Evolutionary conservation across 35 echinoderm and acorn worm genomes (phyloP).

Genomic region (Diadema setosum): DNA sequence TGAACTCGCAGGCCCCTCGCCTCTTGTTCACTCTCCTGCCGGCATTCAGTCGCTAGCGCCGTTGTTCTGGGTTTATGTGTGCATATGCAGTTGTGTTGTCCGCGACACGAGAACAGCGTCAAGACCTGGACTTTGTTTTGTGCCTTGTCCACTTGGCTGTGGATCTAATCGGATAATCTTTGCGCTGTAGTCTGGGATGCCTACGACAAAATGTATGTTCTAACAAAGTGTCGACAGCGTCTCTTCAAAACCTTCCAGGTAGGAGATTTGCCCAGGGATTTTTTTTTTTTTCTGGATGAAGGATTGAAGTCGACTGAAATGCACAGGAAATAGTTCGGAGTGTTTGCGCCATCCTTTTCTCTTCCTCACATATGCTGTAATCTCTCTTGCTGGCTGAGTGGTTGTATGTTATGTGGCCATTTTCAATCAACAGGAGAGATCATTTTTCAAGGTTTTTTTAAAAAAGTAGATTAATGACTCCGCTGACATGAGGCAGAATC

Average conservation of each 20-base stretch:
- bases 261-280: too few relatives aligned
- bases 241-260: conserved; percentile 16
- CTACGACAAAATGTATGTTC: conserved; percentile 1
- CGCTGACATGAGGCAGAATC: too few relatives aligned
- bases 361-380: too few relatives aligned
- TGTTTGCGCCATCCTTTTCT: too few relatives aligned
- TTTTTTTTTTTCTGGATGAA: too few relatives aligned
- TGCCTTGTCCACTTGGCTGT: background rate
- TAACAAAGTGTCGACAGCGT: conserved; percentile 23
- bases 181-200: background rate
- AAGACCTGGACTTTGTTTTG: background rate
- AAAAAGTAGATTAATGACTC: too few relatives aligned
- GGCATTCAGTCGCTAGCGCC: background rate
- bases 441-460: too few relatives aligned
- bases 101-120: background rate
- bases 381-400: too few relatives aligned
- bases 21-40: background rate
- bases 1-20: background rate
- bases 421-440: too few relatives aligned
- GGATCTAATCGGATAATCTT: background rate
- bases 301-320: too few relatives aligned
- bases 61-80: background rate
- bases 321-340: too few relatives aligned
- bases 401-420: too few relatives aligned
- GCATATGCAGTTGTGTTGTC: background rate